Evolutionary conservation across 2,888 invertebrate species (phyloP).

Genomic region (Agonum fuliginosum): DNA sequence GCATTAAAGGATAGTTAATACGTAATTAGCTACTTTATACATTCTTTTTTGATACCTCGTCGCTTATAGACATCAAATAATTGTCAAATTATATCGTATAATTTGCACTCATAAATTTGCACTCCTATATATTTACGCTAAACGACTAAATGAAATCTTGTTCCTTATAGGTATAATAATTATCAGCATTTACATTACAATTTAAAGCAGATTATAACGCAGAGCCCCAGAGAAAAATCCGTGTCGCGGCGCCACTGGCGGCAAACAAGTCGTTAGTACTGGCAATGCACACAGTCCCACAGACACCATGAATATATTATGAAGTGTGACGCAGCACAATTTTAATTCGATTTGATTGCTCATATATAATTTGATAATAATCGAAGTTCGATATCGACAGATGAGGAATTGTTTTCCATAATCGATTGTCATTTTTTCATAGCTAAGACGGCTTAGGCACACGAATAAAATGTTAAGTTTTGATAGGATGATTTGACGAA

Average conservation of each 20-base stretch:
- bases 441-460: conserved; percentile 19
- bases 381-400: conserved; percentile 65
- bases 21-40: too few species aligned
- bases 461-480: not conserved
- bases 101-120: too few species aligned
- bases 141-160: too few species aligned
- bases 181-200: too few species aligned
- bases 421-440: conserved; percentile 52
- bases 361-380: conserved; percentile 69
- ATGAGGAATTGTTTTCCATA: conserved; percentile 63
- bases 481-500: conserved; percentile 40
- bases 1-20: too few species aligned
- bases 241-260: not conserved
- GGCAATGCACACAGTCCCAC: conserved; percentile 40
- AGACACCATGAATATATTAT: conserved; percentile 68
- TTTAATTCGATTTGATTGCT: conserved; percentile 70
- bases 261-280: conserved; percentile 44
- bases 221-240: not conserved
- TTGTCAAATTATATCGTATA: too few species aligned
- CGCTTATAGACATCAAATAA: too few species aligned
- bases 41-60: too few species aligned
- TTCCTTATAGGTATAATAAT: too few species aligned
- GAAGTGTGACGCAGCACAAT: conserved; percentile 69
- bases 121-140: too few species aligned
- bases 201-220: not conserved